A percentile compares a stretch with the other conserved stretches of the same genome.
phyloP scores from a whole-genome alignment of 2,113 vertebrate species.

The Sarotherodon lohbergeri region DNA sequence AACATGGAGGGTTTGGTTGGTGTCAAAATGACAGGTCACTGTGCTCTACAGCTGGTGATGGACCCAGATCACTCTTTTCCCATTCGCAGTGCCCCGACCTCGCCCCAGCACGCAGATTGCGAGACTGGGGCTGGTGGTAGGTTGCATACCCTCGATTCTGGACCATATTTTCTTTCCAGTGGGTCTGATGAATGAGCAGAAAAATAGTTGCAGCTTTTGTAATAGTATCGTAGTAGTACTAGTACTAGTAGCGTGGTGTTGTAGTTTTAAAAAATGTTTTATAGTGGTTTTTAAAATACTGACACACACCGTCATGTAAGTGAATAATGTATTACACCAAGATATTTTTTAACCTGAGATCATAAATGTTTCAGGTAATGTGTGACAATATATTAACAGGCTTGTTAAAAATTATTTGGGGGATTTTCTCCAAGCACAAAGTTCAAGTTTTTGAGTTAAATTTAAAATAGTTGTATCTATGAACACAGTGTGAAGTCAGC shows the following conservation, averaged over 20 bases:
- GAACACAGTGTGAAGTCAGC: constrained; percentile 7
- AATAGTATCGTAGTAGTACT: not conserved
- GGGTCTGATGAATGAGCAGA: not conserved
- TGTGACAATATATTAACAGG: not conserved
- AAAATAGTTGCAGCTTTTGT: not conserved
- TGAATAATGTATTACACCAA: not conserved
- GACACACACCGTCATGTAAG: not conserved
- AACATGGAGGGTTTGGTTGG: constrained; percentile 2
- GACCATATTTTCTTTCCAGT: constrained; percentile 31
- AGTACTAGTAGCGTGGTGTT: not conserved
- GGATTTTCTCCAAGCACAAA: not conserved
- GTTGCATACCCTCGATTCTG: not conserved
- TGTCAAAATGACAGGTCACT: constrained; percentile 25
- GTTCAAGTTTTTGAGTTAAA: not conserved
- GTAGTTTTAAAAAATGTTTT: not conserved
- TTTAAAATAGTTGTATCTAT: not conserved
- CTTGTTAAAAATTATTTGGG: not conserved
- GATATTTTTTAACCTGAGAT: not conserved
- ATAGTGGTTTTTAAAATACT: not conserved
- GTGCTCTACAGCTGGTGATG: constrained; percentile 20
- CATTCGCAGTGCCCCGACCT: not conserved
- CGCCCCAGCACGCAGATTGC: not conserved
- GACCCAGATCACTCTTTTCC: constrained; percentile 14
- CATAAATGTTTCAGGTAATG: not conserved
- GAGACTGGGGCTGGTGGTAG: not conserved